Conservation (phyloP, 2,113 vertebrate species). For the Pogonocichla stellata region DNA sequence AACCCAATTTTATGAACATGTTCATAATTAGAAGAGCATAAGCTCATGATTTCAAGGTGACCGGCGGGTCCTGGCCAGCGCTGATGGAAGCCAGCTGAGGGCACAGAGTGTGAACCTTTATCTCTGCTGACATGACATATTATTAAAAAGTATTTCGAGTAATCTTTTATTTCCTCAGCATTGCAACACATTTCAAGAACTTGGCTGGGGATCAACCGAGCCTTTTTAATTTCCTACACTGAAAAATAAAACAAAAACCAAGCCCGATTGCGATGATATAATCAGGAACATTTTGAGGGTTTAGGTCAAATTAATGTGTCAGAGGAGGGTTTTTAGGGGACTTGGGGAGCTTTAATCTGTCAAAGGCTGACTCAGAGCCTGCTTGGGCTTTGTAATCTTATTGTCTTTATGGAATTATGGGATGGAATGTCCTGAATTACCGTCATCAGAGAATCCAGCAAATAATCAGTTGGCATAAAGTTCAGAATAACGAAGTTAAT, state of each 20-base stretch:
- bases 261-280: slow-evolving; percentile 56
- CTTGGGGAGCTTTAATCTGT: slow-evolving; percentile 46
- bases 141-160: slow-evolving; percentile 62
- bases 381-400: slow-evolving; percentile 27
- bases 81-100: slow-evolving; percentile 70
- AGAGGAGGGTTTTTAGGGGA: slow-evolving; percentile 14
- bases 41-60: slow-evolving; percentile 29
- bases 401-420: slow-evolving; percentile 18
- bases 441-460: not conserved
- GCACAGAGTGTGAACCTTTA: slow-evolving; percentile 38
- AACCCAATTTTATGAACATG: not conserved
- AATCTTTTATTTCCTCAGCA: slow-evolving; percentile 68
- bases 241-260: slow-evolving; percentile 63
- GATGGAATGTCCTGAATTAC: not conserved
- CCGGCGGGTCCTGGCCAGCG: not conserved
- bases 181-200: slow-evolving; percentile 64
- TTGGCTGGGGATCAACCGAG: slow-evolving; percentile 53
- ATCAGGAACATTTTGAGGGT: slow-evolving; percentile 65
- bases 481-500: slow-evolving; percentile 30
- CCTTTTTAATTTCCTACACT: slow-evolving; percentile 61
- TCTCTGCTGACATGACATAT: slow-evolving; percentile 70
- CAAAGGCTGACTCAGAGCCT: slow-evolving; percentile 39
- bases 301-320: slow-evolving; percentile 58
- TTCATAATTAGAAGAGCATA: not conserved
- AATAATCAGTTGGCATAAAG: not conserved